Percentiles rank a stretch among this genome's conserved stretches.
These are phyloP conservation scores for Paraplagusia blochii DNA, from an alignment of 2,113 vertebrate genomes.

Conservation along the genomic window DNA sequence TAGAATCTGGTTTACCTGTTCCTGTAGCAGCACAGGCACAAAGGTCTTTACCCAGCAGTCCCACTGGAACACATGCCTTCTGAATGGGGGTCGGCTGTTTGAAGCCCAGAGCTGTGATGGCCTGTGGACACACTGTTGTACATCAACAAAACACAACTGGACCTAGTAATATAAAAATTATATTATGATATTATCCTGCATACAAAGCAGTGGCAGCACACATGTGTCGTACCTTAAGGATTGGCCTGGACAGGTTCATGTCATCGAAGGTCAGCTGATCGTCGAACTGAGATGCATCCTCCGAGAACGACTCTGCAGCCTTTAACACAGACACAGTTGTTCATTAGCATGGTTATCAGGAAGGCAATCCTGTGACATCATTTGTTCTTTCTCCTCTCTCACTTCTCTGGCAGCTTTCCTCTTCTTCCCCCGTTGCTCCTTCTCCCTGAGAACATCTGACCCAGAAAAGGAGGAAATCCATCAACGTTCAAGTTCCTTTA, in stretches of 20 bases:
- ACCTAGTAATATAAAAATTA: too few relatives aligned
- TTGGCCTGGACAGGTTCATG: constrained; percentile 96
- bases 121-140: constrained; percentile 68
- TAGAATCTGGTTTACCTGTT: constrained; percentile 77
- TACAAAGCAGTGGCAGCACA: not conserved
- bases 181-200: too few relatives aligned
- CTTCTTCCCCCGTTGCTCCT: constrained; percentile 73
- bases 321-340: constrained; percentile 44
- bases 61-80: constrained; percentile 93
- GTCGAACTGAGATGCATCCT: constrained; percentile 89
- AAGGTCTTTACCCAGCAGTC: constrained; percentile 91
- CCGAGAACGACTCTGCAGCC: constrained; percentile 81
- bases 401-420: constrained; percentile 58
- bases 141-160: not conserved
- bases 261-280: constrained; percentile 87
- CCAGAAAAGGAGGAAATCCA: not conserved
- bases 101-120: constrained; percentile 88
- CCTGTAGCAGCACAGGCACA: constrained; percentile 97
- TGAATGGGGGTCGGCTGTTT: constrained; percentile 94
- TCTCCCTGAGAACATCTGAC: constrained; percentile 87
- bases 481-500: too few relatives aligned
- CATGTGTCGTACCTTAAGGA: constrained; percentile 84
- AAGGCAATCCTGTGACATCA: not conserved
- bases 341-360: constrained; percentile 3
- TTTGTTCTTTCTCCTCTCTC: constrained; percentile 22